phyloP scores from a whole-genome alignment of 2,113 vertebrate species.

The Gobio gobio region DNA sequence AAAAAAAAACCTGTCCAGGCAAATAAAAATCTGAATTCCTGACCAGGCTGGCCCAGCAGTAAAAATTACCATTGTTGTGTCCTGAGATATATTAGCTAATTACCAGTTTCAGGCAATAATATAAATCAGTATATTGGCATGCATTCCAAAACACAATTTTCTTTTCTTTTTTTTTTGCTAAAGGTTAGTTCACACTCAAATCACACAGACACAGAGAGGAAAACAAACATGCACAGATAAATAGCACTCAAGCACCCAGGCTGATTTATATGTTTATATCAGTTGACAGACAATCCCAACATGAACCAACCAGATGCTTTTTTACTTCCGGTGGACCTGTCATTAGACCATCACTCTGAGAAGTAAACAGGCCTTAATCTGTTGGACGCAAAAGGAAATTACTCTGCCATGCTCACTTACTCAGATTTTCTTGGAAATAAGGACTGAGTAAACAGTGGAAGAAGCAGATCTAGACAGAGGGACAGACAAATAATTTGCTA shows the following conservation, averaged over 20 bases:
- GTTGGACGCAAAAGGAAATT: constrained; percentile 16
- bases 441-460: constrained; percentile 21
- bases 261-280: background rate
- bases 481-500: background rate
- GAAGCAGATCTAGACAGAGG: constrained; percentile 18
- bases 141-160: background rate
- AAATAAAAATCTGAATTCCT: background rate
- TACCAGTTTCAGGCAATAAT: background rate
- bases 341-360: background rate
- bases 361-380: constrained; percentile 25
- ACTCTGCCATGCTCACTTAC: constrained; percentile 23
- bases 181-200: background rate
- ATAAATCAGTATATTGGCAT: background rate
- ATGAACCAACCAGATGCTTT: background rate
- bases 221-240: background rate
- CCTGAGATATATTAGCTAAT: background rate
- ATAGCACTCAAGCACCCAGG: background rate
- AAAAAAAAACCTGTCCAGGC: background rate
- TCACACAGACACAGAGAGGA: background rate
- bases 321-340: background rate
- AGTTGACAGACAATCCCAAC: background rate
- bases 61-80: background rate
- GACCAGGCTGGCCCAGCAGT: background rate
- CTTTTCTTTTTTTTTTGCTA: background rate
- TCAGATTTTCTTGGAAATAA: background rate